Conservation (phyloP, 2,113 vertebrate species). For the Dromas ardeola region DNA sequence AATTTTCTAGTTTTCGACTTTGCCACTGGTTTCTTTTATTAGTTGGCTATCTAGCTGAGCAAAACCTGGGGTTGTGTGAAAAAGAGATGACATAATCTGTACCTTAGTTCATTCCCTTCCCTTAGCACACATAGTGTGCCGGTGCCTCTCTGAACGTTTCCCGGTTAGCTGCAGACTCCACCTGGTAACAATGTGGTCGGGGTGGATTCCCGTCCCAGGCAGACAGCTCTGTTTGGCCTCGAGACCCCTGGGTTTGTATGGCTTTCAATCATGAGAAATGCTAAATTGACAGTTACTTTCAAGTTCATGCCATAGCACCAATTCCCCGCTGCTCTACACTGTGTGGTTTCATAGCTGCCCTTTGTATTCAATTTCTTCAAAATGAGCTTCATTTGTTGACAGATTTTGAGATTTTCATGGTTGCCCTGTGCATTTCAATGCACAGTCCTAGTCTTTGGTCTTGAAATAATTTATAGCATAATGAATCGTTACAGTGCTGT, state of each 20-base stretch:
- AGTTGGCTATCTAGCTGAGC: neutral
- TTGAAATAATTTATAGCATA: constrained; percentile 26
- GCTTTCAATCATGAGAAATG: neutral
- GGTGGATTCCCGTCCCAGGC: neutral
- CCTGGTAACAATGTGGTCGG: neutral
- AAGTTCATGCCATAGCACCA: neutral
- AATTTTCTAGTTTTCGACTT: neutral
- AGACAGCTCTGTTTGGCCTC: neutral
- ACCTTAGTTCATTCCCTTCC: neutral
- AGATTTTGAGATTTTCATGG: constrained; percentile 38
- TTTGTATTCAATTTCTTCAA: constrained; percentile 15
- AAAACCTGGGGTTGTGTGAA: neutral
- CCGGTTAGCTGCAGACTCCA: neutral
- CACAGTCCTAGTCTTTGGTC: neutral
- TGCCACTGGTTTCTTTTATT: neutral
- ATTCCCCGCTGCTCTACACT: neutral
- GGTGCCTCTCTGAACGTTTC: neutral
- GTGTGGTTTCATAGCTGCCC: neutral
- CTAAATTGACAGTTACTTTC: neutral
- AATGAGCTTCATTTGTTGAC: constrained; percentile 47
- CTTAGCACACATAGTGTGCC: neutral
- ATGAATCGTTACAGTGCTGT: neutral
- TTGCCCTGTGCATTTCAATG: neutral
- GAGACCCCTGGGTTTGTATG: neutral
- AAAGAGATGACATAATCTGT: neutral